Evolutionary conservation across 2,797 vertebrate species (phyloP).

Genomic region (Paedocypris micromegethes): DNA sequence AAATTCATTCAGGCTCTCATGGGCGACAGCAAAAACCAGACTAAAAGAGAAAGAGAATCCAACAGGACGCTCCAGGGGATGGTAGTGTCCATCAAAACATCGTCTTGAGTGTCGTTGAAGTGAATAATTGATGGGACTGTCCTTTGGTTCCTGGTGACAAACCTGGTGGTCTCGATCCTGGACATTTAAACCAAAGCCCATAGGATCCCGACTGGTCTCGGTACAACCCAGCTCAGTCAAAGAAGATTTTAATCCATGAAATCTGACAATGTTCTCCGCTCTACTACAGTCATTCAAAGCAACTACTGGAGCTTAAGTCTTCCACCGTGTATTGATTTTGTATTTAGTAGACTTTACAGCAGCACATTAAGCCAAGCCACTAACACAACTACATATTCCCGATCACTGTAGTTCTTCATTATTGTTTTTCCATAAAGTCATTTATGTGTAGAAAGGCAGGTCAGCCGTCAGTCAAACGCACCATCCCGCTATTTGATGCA

Average conservation of each 20-base stretch:
- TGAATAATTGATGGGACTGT: no score
- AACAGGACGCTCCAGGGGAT: no score
- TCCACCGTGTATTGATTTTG: conserved; percentile 12
- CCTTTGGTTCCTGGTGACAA: no score
- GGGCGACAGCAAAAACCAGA: no score
- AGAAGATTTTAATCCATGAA: conserved; percentile 19
- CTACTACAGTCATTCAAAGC: conserved; percentile 5
- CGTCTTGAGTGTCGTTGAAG: no score
- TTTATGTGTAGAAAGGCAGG: conserved; percentile 2
- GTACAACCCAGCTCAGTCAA: neutral
- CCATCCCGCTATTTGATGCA: neutral
- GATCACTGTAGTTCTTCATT: neutral
- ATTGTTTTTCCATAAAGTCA: neutral
- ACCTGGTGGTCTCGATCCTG: no score
- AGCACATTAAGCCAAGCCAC: conserved; percentile 8
- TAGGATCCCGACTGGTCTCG: no score
- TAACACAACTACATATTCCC: neutral
- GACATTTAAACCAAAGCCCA: no score
- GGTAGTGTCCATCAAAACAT: no score
- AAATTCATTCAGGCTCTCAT: no score
- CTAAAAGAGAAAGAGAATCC: no score
- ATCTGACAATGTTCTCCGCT: neutral
- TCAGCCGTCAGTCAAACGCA: neutral
- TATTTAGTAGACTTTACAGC: conserved; percentile 1
- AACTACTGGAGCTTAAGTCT: neutral